Evolutionary conservation across 2,113 vertebrate species (phyloP).

Genomic region (Caranx melampygus): DNA sequence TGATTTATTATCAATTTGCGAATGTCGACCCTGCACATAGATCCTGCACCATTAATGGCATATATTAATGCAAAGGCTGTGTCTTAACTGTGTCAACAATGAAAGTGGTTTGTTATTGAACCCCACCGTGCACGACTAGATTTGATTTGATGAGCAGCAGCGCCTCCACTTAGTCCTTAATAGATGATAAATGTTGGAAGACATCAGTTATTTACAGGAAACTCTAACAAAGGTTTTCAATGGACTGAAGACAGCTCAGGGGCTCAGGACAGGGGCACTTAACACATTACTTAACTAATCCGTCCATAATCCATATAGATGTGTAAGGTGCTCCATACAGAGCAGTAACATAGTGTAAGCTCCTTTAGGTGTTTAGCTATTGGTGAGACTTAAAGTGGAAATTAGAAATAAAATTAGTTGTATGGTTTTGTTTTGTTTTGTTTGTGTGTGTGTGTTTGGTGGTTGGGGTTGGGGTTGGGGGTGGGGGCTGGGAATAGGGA

Average conservation of each 20-base stretch:
- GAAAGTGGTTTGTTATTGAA: neutral
- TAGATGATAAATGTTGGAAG: neutral
- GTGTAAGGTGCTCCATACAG: neutral
- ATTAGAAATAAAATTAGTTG: neutral
- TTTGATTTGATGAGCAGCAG: neutral
- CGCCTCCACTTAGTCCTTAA: slow-evolving; percentile 15
- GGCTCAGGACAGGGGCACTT: neutral
- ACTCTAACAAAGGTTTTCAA: neutral
- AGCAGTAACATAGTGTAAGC: neutral
- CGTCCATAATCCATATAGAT: neutral
- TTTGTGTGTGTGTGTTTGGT: neutral
- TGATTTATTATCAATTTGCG: slow-evolving; percentile 12
- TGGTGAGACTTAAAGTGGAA: neutral
- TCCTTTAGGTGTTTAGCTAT: neutral
- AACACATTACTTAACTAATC: neutral
- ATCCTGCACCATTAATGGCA: neutral
- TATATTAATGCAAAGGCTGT: neutral
- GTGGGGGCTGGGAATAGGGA: neutral
- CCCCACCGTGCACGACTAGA: neutral
- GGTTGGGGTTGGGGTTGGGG: neutral
- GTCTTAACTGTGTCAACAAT: slow-evolving; percentile 12
- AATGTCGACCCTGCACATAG: neutral
- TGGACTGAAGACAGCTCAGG: neutral
- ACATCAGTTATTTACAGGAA: neutral
- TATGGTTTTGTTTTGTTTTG: neutral